A percentile compares a stretch with the other conserved stretches of the same genome.
Conservation (phyloP, 2,113 vertebrate species). For the Sorex araneus region DNA sequence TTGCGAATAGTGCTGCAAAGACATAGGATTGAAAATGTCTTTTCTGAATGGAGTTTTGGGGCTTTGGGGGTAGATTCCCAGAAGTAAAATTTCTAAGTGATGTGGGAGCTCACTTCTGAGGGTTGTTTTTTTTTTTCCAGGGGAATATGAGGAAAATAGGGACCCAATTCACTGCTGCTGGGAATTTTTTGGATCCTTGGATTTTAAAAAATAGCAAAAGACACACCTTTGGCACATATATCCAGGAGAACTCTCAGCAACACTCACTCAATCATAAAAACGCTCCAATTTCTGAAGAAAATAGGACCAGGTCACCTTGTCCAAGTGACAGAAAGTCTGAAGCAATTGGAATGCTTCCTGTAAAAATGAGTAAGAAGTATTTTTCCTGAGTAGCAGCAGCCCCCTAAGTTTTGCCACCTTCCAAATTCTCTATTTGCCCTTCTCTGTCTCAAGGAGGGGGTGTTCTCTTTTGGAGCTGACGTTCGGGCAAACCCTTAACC, state of each 20-base stretch:
- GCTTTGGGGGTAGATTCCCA: too few relatives aligned
- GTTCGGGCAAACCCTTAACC: neutral
- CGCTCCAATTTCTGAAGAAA: neutral
- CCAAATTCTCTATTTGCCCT: neutral
- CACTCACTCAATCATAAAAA: neutral
- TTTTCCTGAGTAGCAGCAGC: accelerated
- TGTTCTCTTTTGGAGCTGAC: neutral
- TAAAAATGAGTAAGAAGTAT: neutral
- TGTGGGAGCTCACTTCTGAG: too few relatives aligned
- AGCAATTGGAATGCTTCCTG: neutral
- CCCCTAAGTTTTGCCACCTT: accelerated
- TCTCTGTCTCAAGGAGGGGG: neutral
- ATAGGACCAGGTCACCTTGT: neutral
- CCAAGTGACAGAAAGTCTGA: accelerated
- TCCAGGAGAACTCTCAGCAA: too few relatives aligned
- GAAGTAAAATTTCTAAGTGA: too few relatives aligned
- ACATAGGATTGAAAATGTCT: too few relatives aligned
- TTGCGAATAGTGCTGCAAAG: too few relatives aligned
- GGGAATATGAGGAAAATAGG: too few relatives aligned
- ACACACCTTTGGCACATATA: neutral
- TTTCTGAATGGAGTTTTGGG: too few relatives aligned
- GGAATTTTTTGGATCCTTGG: neutral
- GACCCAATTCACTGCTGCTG: too few relatives aligned
- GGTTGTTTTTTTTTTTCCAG: too few relatives aligned
- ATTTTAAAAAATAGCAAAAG: neutral